A percentile compares a stretch with the other conserved stretches of the same genome.
phyloP scores from a whole-genome alignment of 2,797 vertebrate species.

The Poecilia gillii region DNA sequence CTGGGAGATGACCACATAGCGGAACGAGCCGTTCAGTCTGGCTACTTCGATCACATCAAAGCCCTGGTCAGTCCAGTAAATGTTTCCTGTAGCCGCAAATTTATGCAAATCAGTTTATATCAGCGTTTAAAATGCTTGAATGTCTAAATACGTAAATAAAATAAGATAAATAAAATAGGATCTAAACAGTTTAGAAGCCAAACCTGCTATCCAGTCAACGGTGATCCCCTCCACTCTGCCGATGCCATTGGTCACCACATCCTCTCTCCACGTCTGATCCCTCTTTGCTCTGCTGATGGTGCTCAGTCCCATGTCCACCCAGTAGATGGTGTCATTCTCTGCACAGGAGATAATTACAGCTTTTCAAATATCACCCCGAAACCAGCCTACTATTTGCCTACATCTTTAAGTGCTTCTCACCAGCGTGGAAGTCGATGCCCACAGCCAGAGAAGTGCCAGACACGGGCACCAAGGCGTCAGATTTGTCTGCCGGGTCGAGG shows the following conservation, averaged over 20 bases:
- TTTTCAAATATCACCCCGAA: conserved; percentile 37
- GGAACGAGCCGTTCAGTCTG: conserved; percentile 95
- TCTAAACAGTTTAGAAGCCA: conserved; percentile 1
- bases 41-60: conserved; percentile 98
- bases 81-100: conserved; percentile 85
- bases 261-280: conserved; percentile 97
- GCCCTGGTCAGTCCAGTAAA: conserved; percentile 98
- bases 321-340: conserved; percentile 99
- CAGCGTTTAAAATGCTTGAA: background rate
- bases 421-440: conserved; percentile 96
- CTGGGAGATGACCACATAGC: conserved; percentile 96
- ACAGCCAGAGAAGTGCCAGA: conserved; percentile 95
- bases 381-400: background rate
- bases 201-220: conserved; percentile 97
- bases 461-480: conserved; percentile 94
- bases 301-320: conserved; percentile 99
- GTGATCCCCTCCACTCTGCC: conserved; percentile 96
- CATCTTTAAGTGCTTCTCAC: conserved; percentile 72
- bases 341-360: conserved; percentile 22
- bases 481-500: conserved; percentile 94
- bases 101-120: conserved; percentile 10
- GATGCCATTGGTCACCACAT: conserved; percentile 96
- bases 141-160: background rate
- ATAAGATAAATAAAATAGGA: background rate
- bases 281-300: conserved; percentile 96